Evolutionary conservation across 2,888 invertebrate genomes (phyloP), one percentile per base, ranked within the genome.

Genomic region (Diarsia dahlii): DNA sequence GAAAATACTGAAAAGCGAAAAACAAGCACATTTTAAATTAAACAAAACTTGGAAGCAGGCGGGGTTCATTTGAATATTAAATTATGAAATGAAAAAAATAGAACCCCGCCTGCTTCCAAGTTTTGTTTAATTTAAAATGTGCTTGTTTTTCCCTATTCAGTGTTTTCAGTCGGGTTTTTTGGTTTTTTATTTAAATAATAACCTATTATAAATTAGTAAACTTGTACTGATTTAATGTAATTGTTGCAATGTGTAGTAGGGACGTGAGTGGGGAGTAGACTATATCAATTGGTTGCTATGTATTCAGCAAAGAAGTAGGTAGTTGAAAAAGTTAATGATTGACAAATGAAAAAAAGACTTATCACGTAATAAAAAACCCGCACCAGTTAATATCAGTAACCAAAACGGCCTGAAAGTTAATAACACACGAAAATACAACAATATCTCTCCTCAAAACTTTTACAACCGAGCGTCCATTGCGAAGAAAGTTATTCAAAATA

Each of bases 401-500:
- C 12, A 62, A 28, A 64, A 48, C 3, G n/a, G 9, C 9, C 8
- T 50, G 9, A 50, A 56, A 39, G 8, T 58, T 23, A n/a, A 71
- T 45, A 80, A 56, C 6, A 39, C n/a, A 18, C 10, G 12, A 15
- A 63, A 45, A 58, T 2, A 4, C 63, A 67, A 52, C 54, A 73
- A 70, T 48, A 67, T 76, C 12, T 74, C n/a, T 62, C 18, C 64
- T 9, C 39, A 74, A 80, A 81, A 81, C 73, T 81, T 84, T 75
- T 84, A 78, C 56, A 72, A n/a, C 64, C 68, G 76, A 82, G 63
- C 50, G 74, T 84, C 76, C 82, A 58, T 69, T 71, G 62, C 71
- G 34, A 75, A 78, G 82, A 78, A 84, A 79, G 71, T 76, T 85
- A 71, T 85, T 78, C 70, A 76, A 77, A 72, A 72, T 76, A 81